Evolutionary conservation across 37 sponge, comb jelly and placozoan genomes (phyloP).

Genomic region (Hexactinellida sp.): DNA sequence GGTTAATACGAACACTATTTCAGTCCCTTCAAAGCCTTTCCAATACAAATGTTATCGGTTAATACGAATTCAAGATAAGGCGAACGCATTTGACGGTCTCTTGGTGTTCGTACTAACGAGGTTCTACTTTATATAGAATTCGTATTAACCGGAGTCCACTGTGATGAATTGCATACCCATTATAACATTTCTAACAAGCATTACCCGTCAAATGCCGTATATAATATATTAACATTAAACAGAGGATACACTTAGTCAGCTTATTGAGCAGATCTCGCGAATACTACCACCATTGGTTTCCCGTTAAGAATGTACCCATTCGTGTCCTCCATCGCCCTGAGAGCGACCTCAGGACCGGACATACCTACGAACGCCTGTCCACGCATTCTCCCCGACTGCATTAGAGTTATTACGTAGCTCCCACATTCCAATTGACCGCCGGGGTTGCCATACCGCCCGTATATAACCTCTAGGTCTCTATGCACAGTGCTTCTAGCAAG

Average conservation of each 20-base stretch:
- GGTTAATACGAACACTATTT: no score
- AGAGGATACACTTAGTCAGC: background rate
- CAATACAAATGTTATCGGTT: no score
- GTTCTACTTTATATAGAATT: no score
- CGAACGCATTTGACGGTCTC: no score
- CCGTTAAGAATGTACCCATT: slow-evolving; percentile 71
- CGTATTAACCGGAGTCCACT: no score
- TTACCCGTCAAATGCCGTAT: no score
- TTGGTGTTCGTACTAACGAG: no score
- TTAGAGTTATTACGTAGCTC: slow-evolving; percentile 39
- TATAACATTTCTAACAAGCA: no score
- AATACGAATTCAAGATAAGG: no score
- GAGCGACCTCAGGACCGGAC: slow-evolving; percentile 58
- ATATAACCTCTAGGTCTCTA: slow-evolving; percentile 47
- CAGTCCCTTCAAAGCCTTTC: no score
- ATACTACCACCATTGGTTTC: slow-evolving; percentile 83
- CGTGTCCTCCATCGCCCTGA: slow-evolving; percentile 52
- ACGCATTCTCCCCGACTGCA: slow-evolving; percentile 82
- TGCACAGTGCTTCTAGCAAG: slow-evolving; percentile 53
- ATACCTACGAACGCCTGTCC: slow-evolving; percentile 91
- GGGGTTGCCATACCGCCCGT: slow-evolving; percentile 56
- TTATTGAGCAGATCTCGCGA: slow-evolving; percentile 22
- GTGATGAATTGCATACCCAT: no score
- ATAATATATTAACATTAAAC: background rate
- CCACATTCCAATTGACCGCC: slow-evolving; percentile 22